Evolutionary conservation across 2,113 vertebrate species (phyloP).

Genomic region (Sminthopsis crassicaudata): DNA sequence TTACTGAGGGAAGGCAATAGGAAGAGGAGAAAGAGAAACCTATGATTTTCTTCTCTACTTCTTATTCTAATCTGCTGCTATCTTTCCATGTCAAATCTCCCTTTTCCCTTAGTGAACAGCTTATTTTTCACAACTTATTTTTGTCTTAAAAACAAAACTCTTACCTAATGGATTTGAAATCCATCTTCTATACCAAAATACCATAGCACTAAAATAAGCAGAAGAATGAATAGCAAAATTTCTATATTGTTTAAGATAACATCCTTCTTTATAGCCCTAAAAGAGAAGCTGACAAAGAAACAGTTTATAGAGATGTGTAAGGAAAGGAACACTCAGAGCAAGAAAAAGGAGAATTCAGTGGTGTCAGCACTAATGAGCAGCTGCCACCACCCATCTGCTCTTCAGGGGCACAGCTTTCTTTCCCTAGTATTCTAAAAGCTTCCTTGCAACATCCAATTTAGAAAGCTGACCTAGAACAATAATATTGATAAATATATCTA

Average conservation of each 20-base stretch:
- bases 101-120: conserved; percentile 49
- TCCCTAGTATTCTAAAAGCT: not conserved
- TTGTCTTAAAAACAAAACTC: conserved; percentile 55
- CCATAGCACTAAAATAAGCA: conserved; percentile 2
- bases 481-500: conserved; percentile 1
- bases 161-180: conserved; percentile 38
- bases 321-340: not conserved
- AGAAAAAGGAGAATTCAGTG: not conserved
- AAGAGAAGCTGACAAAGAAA: conserved; percentile 22
- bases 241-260: not conserved
- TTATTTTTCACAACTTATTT: conserved; percentile 40
- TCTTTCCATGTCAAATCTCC: conserved; percentile 61
- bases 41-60: not conserved
- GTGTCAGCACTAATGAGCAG: not conserved
- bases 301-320: not conserved
- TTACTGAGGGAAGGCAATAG: conserved; percentile 15
- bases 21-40: not conserved
- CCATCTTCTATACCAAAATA: conserved; percentile 47
- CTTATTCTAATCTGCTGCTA: conserved; percentile 65
- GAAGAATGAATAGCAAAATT: not conserved
- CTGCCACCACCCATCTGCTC: not conserved
- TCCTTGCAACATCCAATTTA: not conserved
- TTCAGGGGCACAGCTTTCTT: not conserved
- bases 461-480: not conserved
- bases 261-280: conserved; percentile 22